Percentiles rank a stretch among this genome's conserved stretches.
These are phyloP conservation scores for Poecilia latipinna DNA, from an alignment of 2,113 vertebrate species.

Conservation along the genomic window DNA sequence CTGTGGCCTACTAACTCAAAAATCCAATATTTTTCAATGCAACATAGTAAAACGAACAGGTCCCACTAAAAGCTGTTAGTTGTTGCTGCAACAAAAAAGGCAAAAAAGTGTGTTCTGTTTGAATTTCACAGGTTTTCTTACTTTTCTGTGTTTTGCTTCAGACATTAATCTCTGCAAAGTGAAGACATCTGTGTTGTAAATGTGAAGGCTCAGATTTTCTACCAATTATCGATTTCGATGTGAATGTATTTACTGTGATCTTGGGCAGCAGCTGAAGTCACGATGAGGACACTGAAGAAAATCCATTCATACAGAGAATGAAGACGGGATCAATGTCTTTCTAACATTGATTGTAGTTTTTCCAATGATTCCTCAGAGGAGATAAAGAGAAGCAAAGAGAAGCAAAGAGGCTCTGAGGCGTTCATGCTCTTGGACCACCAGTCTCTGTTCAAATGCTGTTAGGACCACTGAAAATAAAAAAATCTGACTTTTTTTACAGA, in stretches of 20 bases:
- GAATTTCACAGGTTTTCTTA: too few species aligned
- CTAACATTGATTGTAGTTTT: conserved; percentile 18
- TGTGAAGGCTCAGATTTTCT: not conserved
- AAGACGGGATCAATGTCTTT: conserved; percentile 42
- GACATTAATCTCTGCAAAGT: not conserved
- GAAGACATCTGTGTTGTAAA: not conserved
- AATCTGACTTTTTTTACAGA: too few species aligned
- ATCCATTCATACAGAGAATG: conserved; percentile 13
- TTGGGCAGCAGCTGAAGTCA: conserved; percentile 34
- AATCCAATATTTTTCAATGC: too few species aligned
- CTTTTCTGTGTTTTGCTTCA: too few species aligned
- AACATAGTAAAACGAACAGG: too few species aligned
- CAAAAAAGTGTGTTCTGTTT: too few species aligned
- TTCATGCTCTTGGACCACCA: conserved; percentile 15
- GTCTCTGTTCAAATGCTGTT: not conserved
- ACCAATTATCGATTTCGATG: conserved; percentile 19
- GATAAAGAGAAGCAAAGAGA: not conserved
- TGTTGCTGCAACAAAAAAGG: too few species aligned
- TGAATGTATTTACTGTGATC: conserved; percentile 46
- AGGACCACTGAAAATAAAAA: too few species aligned
- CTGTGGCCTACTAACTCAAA: too few species aligned
- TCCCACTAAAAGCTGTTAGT: too few species aligned
- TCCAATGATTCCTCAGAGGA: conserved; percentile 7
- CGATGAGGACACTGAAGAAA: conserved; percentile 14
- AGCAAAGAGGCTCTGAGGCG: not conserved